phyloP scores from a whole-genome alignment of 2,113 vertebrate species.

The Prinia subflava region DNA sequence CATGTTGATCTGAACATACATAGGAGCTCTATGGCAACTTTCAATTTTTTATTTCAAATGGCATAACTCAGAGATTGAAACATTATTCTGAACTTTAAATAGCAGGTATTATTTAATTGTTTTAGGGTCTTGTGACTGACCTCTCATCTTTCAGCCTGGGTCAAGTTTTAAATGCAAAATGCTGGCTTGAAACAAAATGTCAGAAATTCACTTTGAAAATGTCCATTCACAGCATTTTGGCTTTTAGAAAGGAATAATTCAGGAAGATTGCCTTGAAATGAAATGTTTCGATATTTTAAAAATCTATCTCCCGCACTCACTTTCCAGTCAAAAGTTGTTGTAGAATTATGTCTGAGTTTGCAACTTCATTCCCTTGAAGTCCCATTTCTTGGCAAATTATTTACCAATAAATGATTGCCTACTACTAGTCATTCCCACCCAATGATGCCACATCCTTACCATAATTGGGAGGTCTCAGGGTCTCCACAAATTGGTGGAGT shows the following conservation, averaged over 20 bases:
- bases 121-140: neutral
- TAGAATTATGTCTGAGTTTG: neutral
- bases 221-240: neutral
- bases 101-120: neutral
- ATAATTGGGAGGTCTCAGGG: neutral
- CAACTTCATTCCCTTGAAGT: neutral
- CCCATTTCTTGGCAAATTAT: neutral
- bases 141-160: neutral
- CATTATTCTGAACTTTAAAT: neutral
- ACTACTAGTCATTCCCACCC: neutral
- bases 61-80: neutral
- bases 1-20: neutral
- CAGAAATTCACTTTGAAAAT: constrained; percentile 39
- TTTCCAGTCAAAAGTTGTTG: neutral
- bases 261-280: neutral
- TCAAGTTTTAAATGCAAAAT: constrained; percentile 21
- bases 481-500: neutral
- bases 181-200: constrained; percentile 9
- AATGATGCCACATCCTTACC: neutral
- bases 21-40: neutral
- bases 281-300: constrained; percentile 29
- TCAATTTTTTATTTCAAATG: neutral
- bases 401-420: neutral
- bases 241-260: constrained; percentile 30
- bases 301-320: neutral